Base-by-base conservation (phyloP, 1,140 invertebrate genomes). In the Solenopsis invicta region DNA sequence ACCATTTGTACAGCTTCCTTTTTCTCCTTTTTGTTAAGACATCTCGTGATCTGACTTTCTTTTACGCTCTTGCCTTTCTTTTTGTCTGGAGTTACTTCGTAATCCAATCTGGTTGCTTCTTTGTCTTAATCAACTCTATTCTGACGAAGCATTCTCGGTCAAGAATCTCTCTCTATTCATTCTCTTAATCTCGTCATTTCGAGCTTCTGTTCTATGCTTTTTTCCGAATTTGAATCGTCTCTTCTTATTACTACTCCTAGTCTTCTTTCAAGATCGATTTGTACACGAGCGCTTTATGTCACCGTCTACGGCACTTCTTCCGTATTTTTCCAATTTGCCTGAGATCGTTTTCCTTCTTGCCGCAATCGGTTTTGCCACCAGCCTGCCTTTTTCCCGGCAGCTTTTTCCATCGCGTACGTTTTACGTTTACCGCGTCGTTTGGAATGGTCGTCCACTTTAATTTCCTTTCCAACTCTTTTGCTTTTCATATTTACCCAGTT, bases 261-360 rank as follows among this genome's bases (percentile, higher is more conserved):
- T 1, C 80, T 74, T n/a, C 18, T 59, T 74, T 82, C 16, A 1
- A 48, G 8, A 16, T 48, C 41, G 24, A 10, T 74, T 82, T 74
- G 18, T 74, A 61, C 50, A 48, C 13, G 4, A 34, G 13, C 41
- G 18, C 29, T 61, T 48, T 61, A 18, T 45, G 16, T 75, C 41
- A 45, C 24, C 54, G 52, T 48, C n/a, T 9, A 52, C 52, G 41
- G 4, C 21, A 54, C 18, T 59, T 84, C 41, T 84, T 21, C 13
- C 69, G 69, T 75, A 75, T 84, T 84, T 75, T 75, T 75, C 13
- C 80, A 61, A 84, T 84, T 84, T 84, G 24, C 67, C 54, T 74
- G 41, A 75, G 59, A 84, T 61, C 69, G 41, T 84, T 61, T 61
- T 84, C 69, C 41, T 61, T 61, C 67, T 84, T 29, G 54, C 16